Evolutionary conservation across 1,140 invertebrate species (phyloP).

Genomic region (Drosophila subpulchrella): DNA sequence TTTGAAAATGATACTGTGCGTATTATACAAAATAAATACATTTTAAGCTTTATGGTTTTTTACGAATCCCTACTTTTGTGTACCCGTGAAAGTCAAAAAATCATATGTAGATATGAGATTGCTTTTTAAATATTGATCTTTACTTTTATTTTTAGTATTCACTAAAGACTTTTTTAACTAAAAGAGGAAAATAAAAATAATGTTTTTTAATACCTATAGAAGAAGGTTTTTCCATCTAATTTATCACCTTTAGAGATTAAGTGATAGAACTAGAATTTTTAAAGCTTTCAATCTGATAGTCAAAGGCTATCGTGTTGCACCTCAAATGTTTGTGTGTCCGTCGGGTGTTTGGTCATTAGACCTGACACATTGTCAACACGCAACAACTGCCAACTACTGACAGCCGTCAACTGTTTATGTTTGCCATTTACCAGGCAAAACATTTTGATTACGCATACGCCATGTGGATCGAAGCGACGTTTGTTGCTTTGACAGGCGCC

Average conservation of each 20-base stretch:
- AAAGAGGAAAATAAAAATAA: no score
- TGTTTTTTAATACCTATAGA: no score
- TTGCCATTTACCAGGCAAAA: constrained; percentile 70
- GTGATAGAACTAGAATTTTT: not conserved
- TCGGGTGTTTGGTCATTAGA: constrained; percentile 69
- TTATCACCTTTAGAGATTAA: not conserved
- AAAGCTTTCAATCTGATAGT: not conserved
- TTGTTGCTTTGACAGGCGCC: constrained; percentile 68
- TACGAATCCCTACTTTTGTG: no score
- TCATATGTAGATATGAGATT: no score
- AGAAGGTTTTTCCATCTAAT: no score
- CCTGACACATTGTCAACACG: constrained; percentile 58
- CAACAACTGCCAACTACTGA: constrained; percentile 4
- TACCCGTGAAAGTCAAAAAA: no score
- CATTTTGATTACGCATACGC: constrained; percentile 79
- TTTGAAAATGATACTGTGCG: no score
- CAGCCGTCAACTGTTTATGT: constrained; percentile 58
- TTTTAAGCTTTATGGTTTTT: no score
- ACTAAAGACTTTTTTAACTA: no score
- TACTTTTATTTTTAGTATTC: no score
- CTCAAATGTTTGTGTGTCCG: constrained; percentile 45
- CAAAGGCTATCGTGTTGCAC: constrained; percentile 24
- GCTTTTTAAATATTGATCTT: no score
- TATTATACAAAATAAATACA: no score
- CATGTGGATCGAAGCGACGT: constrained; percentile 47